Evolutionary conservation across 2,113 vertebrate species (phyloP), one percentile per base, ranked within the genome.

Genomic region (Rhegmatorhina hoffmannsi): DNA sequence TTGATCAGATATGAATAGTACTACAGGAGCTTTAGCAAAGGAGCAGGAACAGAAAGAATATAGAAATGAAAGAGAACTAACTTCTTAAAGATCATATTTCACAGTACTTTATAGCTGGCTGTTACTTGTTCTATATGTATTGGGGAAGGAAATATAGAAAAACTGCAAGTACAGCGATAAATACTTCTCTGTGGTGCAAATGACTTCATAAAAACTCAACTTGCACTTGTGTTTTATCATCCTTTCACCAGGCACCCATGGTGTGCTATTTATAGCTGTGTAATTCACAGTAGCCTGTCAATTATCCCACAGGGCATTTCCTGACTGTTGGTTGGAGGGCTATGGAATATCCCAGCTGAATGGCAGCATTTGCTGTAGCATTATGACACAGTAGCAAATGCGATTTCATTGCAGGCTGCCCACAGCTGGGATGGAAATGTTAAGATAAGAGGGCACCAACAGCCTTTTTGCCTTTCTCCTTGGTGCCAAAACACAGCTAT

Each of bases 231-330:
- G 25, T 94, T 95, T 96, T 91, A 94, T 90, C 89, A 91, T 94
- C 62, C 87, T 78, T 96, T 96, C 93, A 94, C 59, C 87, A 84
- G 87, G 63, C 94, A 94, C 36, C 94, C 76, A 10, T 82, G 21
- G 49, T 59, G 46, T 86, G 72, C 94, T 95, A 96, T 97, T 97
- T 97, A 94, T 92, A 95, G 84, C 81, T 64, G 23, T 33, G 17
- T 81, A 95, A 97, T 87, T 97, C 96, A 95, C 87, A 87, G 92
- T 72, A 95, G 44, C n/a, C 63, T 85, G 91, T 74, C 82, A 83
- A 64, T 78, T 64, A 86, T 80, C 83, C 90, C 80, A 70, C n/a
- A 40, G 83, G 90, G 73, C 56, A 55, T 80, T 93, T 84, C 75
- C 87, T 84, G 38, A 13, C 81, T 89, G 69, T 94, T 93, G 90